Evolutionary conservation across 2,888 invertebrate genomes (phyloP), one percentile per base, ranked within the genome.

Genomic region (Cremastinae sp.): DNA sequence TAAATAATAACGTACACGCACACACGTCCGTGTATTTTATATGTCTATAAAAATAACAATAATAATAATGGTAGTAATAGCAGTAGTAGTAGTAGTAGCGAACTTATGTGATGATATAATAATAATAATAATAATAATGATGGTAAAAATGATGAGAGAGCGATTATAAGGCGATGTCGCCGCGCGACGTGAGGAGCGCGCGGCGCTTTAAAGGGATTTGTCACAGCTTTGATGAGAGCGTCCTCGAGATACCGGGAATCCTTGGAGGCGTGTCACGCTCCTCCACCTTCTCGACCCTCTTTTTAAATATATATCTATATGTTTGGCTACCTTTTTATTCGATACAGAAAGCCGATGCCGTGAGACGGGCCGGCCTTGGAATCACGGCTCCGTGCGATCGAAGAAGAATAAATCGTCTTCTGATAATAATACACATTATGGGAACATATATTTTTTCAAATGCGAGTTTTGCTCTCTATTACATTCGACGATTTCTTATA

Each of bases 171-270:
- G 74, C 71, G 58, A 58, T 68, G 79, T 80, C 79, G 80, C 74
- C 69, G 61, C 69, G 61, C 43, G 61, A 38, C 28, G 70, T 64
- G 66, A 56, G 47, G 53, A 56, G 49, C 74, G 78, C 28, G 28
- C 79, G 80, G 83, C 80, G 80, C 79, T 82, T 82, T 82, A 74
- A 83, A 80, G 78, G 84, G 81, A 84, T 84, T 84, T 83, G 81
- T 84, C 80, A 80, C 81, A 80, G 77, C 78, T 75, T 77, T 72
- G 79, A 78, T 79, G 77, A 78, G 77, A 78, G 59, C 75, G 78
- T 80, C 74, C 68, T 72, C 75, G 74, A 28, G 62, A 78, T 79
- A 78, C 78, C 71, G 65, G 45, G 71, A 79, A 80, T 75, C 75
- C 61, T 74, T 61, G 74, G 76, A 79, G 77, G 79, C 78, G 77